Conservation (phyloP, 2,113 vertebrate genomes). For the Pachycephala philippinensis region DNA sequence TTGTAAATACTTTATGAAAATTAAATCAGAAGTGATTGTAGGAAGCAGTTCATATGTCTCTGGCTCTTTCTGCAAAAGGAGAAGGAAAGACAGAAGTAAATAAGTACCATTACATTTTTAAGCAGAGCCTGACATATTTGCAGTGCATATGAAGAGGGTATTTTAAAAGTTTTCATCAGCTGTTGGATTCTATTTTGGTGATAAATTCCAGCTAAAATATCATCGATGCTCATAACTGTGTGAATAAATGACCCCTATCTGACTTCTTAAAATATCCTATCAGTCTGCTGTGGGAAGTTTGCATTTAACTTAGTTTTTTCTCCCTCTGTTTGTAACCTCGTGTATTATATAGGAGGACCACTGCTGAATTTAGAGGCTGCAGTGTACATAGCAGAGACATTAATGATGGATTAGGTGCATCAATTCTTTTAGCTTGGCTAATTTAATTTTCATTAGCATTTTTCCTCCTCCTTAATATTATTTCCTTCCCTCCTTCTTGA, state of each 20-base stretch:
- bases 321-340: background rate
- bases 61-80: background rate
- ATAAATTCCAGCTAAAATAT: constrained; percentile 65
- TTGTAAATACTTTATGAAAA: background rate
- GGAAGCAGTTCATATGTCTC: background rate
- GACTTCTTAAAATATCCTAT: background rate
- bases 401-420: background rate
- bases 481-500: background rate
- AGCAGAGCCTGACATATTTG: constrained; percentile 24
- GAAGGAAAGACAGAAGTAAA: background rate
- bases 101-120: background rate
- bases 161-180: constrained; percentile 67
- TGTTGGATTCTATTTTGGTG: constrained; percentile 64
- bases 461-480: background rate
- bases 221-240: constrained; percentile 24
- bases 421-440: background rate
- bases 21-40: constrained; percentile 7
- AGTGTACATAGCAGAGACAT: background rate
- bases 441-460: background rate
- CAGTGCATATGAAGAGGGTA: constrained; percentile 14
- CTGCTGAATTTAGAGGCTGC: background rate
- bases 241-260: constrained; percentile 54
- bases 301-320: background rate
- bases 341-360: background rate
- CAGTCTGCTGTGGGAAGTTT: constrained; percentile 24